Evolutionary conservation across 2,113 vertebrate genomes (phyloP).

Genomic region (Agelaius tricolor): DNA sequence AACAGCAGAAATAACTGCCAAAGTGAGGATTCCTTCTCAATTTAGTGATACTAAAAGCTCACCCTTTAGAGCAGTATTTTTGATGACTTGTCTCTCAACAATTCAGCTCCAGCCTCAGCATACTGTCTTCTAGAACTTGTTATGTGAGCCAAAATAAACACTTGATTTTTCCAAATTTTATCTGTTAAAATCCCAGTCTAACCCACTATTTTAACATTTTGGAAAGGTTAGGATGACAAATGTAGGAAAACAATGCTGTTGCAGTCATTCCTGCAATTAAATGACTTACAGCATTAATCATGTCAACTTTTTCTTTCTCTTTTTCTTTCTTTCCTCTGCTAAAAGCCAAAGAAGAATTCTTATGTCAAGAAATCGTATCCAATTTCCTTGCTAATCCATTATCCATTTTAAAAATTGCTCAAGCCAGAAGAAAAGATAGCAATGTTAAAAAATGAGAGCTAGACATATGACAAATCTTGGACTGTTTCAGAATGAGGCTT

Average conservation of each 20-base stretch:
- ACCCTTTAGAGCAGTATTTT: background rate
- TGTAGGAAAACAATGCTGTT: slow-evolving; percentile 66
- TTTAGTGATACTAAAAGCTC: background rate
- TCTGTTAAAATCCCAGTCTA: slow-evolving; percentile 47
- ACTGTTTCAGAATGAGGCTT: background rate
- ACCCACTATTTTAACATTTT: slow-evolving; percentile 54
- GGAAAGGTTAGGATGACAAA: slow-evolving; percentile 63
- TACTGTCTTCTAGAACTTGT: background rate
- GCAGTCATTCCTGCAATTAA: slow-evolving; percentile 68
- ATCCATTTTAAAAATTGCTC: background rate
- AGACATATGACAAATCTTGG: background rate
- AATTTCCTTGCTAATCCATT: slow-evolving; percentile 16
- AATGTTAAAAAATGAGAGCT: background rate
- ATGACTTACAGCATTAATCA: background rate
- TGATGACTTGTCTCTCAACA: background rate
- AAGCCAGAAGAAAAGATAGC: background rate
- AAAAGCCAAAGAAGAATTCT: slow-evolving; percentile 62
- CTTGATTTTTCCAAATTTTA: slow-evolving; percentile 47
- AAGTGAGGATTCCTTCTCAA: background rate
- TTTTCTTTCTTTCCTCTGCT: background rate
- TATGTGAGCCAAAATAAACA: slow-evolving; percentile 69
- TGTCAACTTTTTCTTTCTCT: background rate
- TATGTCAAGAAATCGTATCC: slow-evolving; percentile 12
- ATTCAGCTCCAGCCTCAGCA: background rate
- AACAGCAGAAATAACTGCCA: background rate